Evolutionary conservation across 2,888 invertebrate genomes (phyloP).

Genomic region (Alentia gelatinosa): DNA sequence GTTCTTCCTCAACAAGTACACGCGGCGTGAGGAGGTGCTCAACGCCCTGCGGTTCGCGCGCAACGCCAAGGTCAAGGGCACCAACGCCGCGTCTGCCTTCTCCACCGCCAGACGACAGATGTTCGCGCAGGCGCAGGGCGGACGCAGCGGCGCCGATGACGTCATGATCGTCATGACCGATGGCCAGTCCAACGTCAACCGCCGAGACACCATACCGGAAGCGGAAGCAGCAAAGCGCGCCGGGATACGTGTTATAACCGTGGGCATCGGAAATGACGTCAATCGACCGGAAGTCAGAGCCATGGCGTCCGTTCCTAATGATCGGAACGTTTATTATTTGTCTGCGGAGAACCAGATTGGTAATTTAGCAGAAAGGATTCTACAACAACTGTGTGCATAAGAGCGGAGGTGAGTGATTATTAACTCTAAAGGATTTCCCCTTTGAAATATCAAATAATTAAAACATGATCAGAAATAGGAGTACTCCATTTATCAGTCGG

Average conservation of each 20-base stretch:
- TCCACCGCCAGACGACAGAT: conserved; percentile 52
- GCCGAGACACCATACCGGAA: conserved; percentile 70
- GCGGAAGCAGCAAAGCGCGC: conserved; percentile 69
- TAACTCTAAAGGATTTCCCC: too few relatives aligned
- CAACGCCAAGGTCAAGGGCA: conserved; percentile 72
- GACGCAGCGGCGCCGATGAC: conserved; percentile 58
- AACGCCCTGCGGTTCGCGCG: conserved; percentile 75
- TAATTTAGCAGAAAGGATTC: conserved; percentile 54
- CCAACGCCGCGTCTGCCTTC: conserved; percentile 75
- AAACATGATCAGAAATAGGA: too few relatives aligned
- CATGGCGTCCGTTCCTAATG: not conserved
- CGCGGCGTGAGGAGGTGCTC: conserved; percentile 68
- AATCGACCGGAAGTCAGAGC: not conserved
- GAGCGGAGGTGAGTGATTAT: too few relatives aligned
- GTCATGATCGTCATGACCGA: conserved; percentile 71
- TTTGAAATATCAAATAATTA: too few relatives aligned
- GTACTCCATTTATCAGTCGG: too few relatives aligned
- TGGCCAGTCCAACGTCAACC: conserved; percentile 73
- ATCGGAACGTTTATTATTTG: conserved; percentile 6
- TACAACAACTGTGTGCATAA: conserved; percentile 53
- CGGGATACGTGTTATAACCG: conserved; percentile 71
- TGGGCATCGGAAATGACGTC: conserved; percentile 64
- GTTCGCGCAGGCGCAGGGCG: conserved; percentile 61
- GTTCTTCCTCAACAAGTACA: conserved; percentile 73
- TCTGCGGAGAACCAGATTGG: conserved; percentile 9